These are phyloP conservation scores for Phaetusa simplex DNA, from an alignment of 2,113 vertebrate species.

Conservation along the genomic window DNA sequence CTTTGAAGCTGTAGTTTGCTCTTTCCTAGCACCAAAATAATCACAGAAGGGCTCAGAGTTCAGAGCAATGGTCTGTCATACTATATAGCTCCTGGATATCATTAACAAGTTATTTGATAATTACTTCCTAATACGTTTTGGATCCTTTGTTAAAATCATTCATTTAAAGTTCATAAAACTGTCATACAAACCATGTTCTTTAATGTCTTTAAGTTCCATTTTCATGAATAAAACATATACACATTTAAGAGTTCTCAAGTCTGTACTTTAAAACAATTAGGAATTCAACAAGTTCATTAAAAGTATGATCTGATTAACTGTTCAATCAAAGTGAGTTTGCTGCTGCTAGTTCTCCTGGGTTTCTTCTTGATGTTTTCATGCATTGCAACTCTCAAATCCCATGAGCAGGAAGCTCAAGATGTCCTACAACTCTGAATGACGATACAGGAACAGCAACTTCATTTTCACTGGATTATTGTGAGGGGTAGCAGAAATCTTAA, in stretches of 20 bases:
- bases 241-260: neutral
- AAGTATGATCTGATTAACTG: neutral
- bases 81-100: neutral
- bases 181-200: neutral
- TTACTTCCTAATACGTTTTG: constrained; percentile 3
- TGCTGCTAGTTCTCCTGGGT: neutral
- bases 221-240: constrained; percentile 42
- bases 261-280: neutral
- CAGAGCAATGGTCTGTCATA: neutral
- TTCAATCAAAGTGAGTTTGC: neutral
- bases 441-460: neutral
- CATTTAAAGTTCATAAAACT: constrained; percentile 34
- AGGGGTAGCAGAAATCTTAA: neutral
- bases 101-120: constrained; percentile 53
- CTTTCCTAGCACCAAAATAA: neutral
- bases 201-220: neutral
- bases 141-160: neutral
- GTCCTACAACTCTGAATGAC: neutral
- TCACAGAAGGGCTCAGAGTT: neutral
- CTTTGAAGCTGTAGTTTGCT: constrained; percentile 30
- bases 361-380: neutral
- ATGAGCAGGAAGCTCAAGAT: neutral
- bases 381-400: neutral
- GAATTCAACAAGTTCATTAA: neutral
- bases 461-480: neutral